These are phyloP conservation scores for Adineta ricciae DNA, from an alignment of 2,888 invertebrate species.

Conservation along the genomic window DNA sequence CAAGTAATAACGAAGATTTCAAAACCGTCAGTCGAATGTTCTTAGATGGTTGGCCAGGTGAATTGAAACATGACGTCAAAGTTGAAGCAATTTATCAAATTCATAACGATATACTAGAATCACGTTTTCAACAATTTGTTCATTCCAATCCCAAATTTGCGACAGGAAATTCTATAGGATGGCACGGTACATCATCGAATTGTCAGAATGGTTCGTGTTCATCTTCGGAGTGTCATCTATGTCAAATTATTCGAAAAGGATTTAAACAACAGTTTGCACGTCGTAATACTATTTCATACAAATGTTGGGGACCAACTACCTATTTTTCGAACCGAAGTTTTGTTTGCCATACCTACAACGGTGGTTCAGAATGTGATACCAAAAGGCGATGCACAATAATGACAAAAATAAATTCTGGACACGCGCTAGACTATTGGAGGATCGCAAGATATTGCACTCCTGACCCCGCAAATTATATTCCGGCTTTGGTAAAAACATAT, in stretches of 20 bases:
- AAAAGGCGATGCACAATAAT: not conserved
- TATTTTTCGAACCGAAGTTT: not conserved
- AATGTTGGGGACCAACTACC: not conserved
- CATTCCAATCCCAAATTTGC: not conserved
- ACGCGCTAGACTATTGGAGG: no score
- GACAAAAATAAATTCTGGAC: not conserved
- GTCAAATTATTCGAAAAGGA: not conserved
- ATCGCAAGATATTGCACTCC: not conserved
- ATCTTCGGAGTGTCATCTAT: not conserved
- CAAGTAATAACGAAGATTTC: no score
- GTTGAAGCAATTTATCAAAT: not conserved
- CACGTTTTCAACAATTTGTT: not conserved
- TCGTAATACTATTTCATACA: not conserved
- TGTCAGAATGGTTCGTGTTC: not conserved
- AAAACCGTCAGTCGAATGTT: no score
- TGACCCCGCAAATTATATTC: not conserved
- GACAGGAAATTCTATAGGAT: not conserved
- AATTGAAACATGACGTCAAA: not conserved
- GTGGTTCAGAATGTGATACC: not conserved
- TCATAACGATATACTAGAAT: not conserved
- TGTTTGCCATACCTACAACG: not conserved
- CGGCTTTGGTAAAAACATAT: not conserved
- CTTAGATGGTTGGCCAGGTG: not conserved
- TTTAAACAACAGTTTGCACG: not conserved
- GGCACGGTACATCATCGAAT: not conserved